These are phyloP conservation scores for Phalacrocorax carbo DNA, from an alignment of 2,113 vertebrate species.

Conservation along the genomic window DNA sequence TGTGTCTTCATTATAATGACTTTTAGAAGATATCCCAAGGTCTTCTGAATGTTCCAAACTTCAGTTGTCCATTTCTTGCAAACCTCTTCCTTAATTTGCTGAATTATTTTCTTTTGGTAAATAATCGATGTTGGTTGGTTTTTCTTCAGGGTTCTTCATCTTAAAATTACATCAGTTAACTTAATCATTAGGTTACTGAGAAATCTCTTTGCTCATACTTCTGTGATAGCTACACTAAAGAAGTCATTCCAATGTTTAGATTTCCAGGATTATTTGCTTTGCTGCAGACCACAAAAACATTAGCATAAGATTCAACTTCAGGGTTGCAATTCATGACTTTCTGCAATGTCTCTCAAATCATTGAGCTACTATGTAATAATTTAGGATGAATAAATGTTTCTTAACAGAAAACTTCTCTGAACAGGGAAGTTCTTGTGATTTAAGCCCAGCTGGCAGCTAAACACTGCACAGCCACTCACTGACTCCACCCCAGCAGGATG, in stretches of 20 bases:
- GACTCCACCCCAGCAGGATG: fast-evolving
- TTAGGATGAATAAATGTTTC: neutral
- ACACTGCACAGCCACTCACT: fast-evolving
- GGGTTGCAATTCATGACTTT: neutral
- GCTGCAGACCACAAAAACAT: neutral
- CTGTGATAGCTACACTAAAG: neutral
- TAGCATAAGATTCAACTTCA: neutral
- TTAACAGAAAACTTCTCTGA: neutral
- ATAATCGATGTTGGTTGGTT: neutral
- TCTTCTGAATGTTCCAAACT: neutral
- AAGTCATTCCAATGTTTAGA: neutral
- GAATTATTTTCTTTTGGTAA: neutral
- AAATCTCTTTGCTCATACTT: neutral
- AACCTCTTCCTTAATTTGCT: neutral
- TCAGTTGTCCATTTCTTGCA: neutral
- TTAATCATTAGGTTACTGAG: neutral
- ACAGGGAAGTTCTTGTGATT: neutral
- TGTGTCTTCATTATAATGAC: neutral
- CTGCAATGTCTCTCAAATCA: neutral
- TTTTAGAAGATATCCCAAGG: neutral
- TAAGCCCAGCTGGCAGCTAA: neutral
- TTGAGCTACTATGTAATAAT: neutral
- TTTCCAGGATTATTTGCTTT: neutral
- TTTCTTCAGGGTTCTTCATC: neutral
- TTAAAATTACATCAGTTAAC: neutral